Conservation (phyloP, 2,797 vertebrate genomes). For the Clarias laeviceps region DNA sequence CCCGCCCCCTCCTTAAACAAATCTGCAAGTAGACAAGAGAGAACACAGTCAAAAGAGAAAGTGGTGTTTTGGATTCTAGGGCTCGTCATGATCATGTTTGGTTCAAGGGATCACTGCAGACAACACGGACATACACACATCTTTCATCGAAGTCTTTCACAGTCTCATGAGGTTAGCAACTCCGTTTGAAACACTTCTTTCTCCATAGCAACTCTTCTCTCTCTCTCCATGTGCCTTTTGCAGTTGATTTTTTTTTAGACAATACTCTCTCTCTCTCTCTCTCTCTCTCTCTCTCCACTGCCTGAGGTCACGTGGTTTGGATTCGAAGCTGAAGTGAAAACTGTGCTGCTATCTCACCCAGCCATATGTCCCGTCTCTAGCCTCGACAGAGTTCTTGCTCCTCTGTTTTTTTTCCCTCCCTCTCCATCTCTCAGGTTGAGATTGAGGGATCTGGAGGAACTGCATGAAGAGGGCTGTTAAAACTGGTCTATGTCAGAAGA, state of each 20-base stretch:
- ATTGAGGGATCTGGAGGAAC: conserved; percentile 34
- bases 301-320: conserved; percentile 54
- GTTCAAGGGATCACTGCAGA: conserved; percentile 12
- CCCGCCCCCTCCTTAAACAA: neutral
- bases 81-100: conserved; percentile 27
- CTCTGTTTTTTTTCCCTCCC: neutral
- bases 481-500: conserved; percentile 36
- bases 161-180: conserved; percentile 20
- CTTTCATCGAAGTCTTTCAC: conserved; percentile 14
- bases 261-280: conserved; percentile 22
- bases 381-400: conserved; percentile 29
- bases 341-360: conserved; percentile 54
- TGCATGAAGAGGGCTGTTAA: neutral
- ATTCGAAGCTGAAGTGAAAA: conserved; percentile 47
- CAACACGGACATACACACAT: conserved; percentile 27
- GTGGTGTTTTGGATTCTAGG: neutral
- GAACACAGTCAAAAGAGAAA: conserved; percentile 8
- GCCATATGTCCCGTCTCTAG: conserved; percentile 57
- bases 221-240: conserved; percentile 20
- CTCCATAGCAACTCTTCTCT: conserved; percentile 1
- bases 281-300: conserved; percentile 35
- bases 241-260: conserved; percentile 48
- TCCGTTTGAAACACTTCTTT: conserved; percentile 39
- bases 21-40: conserved; percentile 15
- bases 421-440: conserved; percentile 25